Evolutionary conservation across 2,888 invertebrate species (phyloP).

Genomic region (Pandemis heparana): DNA sequence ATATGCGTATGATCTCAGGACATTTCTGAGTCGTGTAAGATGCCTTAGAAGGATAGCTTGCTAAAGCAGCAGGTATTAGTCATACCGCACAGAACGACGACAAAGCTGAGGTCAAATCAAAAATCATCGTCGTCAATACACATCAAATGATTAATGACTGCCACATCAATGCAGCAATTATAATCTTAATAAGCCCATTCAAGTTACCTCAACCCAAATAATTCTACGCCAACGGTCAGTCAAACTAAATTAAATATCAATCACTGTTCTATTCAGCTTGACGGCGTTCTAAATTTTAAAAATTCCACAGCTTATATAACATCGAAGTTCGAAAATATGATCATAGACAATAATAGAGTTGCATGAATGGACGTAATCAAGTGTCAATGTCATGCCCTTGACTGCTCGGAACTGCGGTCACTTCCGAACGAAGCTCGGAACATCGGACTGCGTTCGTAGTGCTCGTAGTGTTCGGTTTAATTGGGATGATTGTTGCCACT

Average conservation of each 20-base stretch:
- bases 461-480: constrained; percentile 22
- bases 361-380: constrained; percentile 37
- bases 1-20: too few relatives aligned
- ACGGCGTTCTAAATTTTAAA: constrained; percentile 35
- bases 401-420: constrained; percentile 22
- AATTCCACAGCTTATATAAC: constrained; percentile 35
- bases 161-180: constrained; percentile 39
- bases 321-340: constrained; percentile 8
- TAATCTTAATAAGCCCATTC: constrained; percentile 39
- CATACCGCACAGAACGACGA: constrained; percentile 10
- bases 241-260: constrained; percentile 21
- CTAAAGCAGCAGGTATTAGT: background rate
- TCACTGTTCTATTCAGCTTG: constrained; percentile 25
- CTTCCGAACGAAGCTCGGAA: constrained; percentile 24
- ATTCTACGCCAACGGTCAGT: constrained; percentile 14
- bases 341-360: constrained; percentile 34
- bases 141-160: constrained; percentile 37
- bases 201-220: constrained; percentile 21
- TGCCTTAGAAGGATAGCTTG: background rate
- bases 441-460: constrained; percentile 25
- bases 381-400: constrained; percentile 42
- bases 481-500: constrained; percentile 33
- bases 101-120: constrained; percentile 30
- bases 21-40: background rate
- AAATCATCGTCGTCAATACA: constrained; percentile 20